These are phyloP conservation scores for Gavialis gangeticus DNA, from an alignment of 2,113 vertebrate genomes.

Conservation along the genomic window DNA sequence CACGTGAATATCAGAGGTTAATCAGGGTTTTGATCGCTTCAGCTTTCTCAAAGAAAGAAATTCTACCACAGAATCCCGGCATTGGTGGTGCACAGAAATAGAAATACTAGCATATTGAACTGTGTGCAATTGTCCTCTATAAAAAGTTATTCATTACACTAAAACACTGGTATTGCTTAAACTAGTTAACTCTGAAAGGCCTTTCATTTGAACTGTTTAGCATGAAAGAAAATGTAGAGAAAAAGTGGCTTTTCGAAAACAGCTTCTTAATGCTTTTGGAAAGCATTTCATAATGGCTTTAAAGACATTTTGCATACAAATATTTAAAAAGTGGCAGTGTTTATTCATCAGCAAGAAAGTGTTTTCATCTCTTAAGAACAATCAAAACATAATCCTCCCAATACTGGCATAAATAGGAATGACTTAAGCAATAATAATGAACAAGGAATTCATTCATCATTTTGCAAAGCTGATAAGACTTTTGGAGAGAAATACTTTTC, in stretches of 20 bases:
- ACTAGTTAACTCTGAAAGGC: constrained; percentile 87
- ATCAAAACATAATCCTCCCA: constrained; percentile 85
- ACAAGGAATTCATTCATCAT: constrained; percentile 81
- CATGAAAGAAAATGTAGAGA: constrained; percentile 81
- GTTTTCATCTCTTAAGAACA: constrained; percentile 80
- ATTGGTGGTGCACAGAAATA: constrained; percentile 77
- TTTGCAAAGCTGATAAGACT: constrained; percentile 77
- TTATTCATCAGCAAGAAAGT: constrained; percentile 83
- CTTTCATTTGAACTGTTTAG: constrained; percentile 82
- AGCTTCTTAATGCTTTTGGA: constrained; percentile 78
- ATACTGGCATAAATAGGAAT: constrained; percentile 80
- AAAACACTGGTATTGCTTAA: constrained; percentile 86
- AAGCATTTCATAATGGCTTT: constrained; percentile 81
- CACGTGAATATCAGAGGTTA: constrained; percentile 93
- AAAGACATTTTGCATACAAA: constrained; percentile 82
- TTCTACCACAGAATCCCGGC: constrained; percentile 80
- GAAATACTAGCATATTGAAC: constrained; percentile 79
- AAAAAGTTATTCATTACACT: constrained; percentile 87
- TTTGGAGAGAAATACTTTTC: constrained; percentile 54
- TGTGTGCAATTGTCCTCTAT: constrained; percentile 78
- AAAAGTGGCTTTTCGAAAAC: constrained; percentile 73
- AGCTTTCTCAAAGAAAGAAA: constrained; percentile 90
- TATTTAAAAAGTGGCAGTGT: constrained; percentile 81
- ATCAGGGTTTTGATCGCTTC: constrained; percentile 89
- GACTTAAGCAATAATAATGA: constrained; percentile 78